Evolutionary conservation across 2,797 vertebrate species (phyloP).

Genomic region (Synanceia verrucosa): DNA sequence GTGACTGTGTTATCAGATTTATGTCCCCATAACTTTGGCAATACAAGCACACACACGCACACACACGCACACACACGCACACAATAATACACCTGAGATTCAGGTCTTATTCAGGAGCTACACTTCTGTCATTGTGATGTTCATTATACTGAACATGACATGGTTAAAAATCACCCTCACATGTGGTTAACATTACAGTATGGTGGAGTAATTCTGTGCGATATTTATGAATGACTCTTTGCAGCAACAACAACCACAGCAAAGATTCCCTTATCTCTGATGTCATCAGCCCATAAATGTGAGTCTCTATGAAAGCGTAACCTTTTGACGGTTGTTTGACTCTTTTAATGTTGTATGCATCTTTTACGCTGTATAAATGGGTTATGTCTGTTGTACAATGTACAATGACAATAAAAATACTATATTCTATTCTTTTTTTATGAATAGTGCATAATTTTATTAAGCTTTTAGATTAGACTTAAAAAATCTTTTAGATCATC

Average conservation of each 20-base stretch:
- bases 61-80: no score
- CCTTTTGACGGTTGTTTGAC: no score
- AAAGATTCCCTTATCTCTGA: constrained; percentile 7
- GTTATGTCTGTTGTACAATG: no score
- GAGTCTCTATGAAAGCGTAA: constrained; percentile 7
- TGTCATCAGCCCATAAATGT: constrained; percentile 11
- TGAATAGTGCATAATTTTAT: no score
- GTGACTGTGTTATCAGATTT: no score
- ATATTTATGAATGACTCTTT: constrained; percentile 3
- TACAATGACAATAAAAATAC: no score
- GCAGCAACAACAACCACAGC: neutral
- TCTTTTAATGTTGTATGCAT: no score
- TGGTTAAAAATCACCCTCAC: neutral
- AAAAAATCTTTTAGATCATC: neutral
- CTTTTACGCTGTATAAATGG: no score
- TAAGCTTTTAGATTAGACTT: no score
- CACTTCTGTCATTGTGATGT: neutral
- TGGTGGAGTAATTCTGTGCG: neutral
- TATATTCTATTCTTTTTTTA: no score
- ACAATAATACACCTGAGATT: constrained; percentile 5
- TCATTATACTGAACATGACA: neutral
- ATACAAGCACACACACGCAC: no score
- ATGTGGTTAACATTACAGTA: neutral
- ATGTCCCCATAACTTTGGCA: no score
- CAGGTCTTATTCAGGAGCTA: neutral